Base-by-base conservation (phyloP, 2,797 vertebrate species). In the Sebastes diaconus region DNA sequence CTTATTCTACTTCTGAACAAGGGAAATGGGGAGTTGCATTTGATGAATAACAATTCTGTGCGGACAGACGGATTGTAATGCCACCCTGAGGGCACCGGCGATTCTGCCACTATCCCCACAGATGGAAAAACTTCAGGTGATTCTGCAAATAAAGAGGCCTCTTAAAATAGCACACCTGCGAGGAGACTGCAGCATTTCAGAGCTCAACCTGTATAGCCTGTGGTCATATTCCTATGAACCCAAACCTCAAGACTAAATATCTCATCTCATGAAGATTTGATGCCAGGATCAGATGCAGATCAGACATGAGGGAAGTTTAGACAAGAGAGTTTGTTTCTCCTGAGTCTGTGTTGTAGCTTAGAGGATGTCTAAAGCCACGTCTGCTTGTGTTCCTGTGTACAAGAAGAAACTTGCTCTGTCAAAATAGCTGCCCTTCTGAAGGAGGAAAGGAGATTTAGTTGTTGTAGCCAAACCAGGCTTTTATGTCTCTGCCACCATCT, bases 141-240 rank as follows among this genome's bases (percentile, higher is more conserved):
- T 84, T 80, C 70, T 81, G 16, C 72, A 84, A 93, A 91, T 78
- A 87, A 91, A 90, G 77, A 89, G 84, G 81, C 73, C 89, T 88
- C 79, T 92, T 91, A 83, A 93, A 94, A 80, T 32, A 76, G 77
- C 89, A 93, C 93, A 95, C 90, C 94, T 95, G 91, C 13, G 8
- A 32, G 69, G 68, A 85, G 77, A 29, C 84, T 32, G 65, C 60
- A 78, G 64, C 70, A 46, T 77, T 82, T 84, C 73, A 79, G 54
- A 73, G 39, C 27, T 70, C 55, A 79, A n/a, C 72, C 54, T 72
- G 63, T 61, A 59, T 71, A 71, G 83, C 88, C 78, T 78, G 77
- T 68, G 86, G 90, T 80, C 68, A 75, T 81, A 46, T 65, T 89
- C 73, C 58, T 78, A 12, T 75, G 68, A 85, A 75, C 32, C 46